Percentiles rank a stretch among this genome's conserved stretches.
Evolutionary conservation across 2,113 vertebrate genomes (phyloP).

Genomic region (Chlorocebus sabaeus): DNA sequence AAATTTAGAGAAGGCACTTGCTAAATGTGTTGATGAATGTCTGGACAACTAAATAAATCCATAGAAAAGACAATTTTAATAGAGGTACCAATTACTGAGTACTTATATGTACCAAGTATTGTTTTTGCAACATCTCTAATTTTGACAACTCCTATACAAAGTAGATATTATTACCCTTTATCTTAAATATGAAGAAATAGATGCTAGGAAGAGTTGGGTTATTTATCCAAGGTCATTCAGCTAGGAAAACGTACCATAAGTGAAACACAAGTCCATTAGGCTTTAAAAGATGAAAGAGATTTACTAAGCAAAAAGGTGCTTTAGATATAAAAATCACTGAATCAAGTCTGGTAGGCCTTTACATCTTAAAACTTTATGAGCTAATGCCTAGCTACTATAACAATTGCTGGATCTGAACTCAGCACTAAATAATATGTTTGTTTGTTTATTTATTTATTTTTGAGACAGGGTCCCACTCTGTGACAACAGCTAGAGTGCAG

Average conservation of each 20-base stretch:
- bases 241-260: slow-evolving; percentile 4
- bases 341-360: slow-evolving; percentile 39
- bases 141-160: neutral
- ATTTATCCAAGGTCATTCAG: neutral
- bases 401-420: neutral
- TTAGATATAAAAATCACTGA: neutral
- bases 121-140: slow-evolving; percentile 3
- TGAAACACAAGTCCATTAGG: neutral
- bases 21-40: neutral
- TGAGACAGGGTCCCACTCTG: too few species aligned
- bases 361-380: neutral
- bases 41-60: neutral
- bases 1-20: slow-evolving; percentile 37
- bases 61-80: neutral
- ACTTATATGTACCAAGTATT: slow-evolving; percentile 10
- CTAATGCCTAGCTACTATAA: neutral
- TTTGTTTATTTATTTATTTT: too few species aligned
- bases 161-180: slow-evolving; percentile 8
- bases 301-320: slow-evolving; percentile 14
- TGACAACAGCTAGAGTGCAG: too few species aligned
- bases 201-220: slow-evolving; percentile 23
- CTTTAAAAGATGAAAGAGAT: slow-evolving; percentile 15
- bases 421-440: neutral
- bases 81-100: neutral
- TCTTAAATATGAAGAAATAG: slow-evolving; percentile 29